phyloP scores from a whole-genome alignment of 1,140 invertebrate genomes.

The Drosophila quadrilineata region DNA sequence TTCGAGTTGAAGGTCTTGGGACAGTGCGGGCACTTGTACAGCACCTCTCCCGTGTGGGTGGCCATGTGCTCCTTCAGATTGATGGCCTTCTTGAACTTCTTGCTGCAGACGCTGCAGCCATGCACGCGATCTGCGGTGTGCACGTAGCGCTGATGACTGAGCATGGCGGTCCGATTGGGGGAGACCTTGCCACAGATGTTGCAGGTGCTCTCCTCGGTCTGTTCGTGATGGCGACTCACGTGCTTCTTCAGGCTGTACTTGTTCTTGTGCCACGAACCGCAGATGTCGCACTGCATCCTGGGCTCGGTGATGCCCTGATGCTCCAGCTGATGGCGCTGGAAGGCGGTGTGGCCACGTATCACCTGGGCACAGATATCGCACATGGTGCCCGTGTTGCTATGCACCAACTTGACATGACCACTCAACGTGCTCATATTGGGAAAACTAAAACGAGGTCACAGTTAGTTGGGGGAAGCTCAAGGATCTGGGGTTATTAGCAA shows the following conservation, averaged over 20 bases:
- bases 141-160: slow-evolving; percentile 73
- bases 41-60: slow-evolving; percentile 71
- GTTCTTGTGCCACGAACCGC: slow-evolving; percentile 77
- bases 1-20: slow-evolving; percentile 77
- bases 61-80: slow-evolving; percentile 77
- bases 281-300: slow-evolving; percentile 75
- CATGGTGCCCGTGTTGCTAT: slow-evolving; percentile 66
- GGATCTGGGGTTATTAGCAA: not conserved
- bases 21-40: slow-evolving; percentile 78
- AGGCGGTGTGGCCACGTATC: slow-evolving; percentile 60
- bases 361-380: slow-evolving; percentile 79
- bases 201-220: slow-evolving; percentile 52
- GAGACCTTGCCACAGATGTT: slow-evolving; percentile 70
- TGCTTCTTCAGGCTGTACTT: slow-evolving; percentile 75
- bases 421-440: slow-evolving; percentile 51
- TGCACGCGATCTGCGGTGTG: slow-evolving; percentile 59
- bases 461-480: not conserved
- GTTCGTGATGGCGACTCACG: slow-evolving; percentile 58
- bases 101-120: slow-evolving; percentile 66
- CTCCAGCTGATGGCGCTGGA: slow-evolving; percentile 69
- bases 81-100: slow-evolving; percentile 74
- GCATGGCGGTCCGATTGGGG: slow-evolving; percentile 71
- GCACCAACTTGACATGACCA: slow-evolving; percentile 62
- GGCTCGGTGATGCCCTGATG: slow-evolving; percentile 65
- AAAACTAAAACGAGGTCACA: slow-evolving; percentile 30